Evolutionary conservation across 2,113 vertebrate species (phyloP).

Genomic region (Apus apus): DNA sequence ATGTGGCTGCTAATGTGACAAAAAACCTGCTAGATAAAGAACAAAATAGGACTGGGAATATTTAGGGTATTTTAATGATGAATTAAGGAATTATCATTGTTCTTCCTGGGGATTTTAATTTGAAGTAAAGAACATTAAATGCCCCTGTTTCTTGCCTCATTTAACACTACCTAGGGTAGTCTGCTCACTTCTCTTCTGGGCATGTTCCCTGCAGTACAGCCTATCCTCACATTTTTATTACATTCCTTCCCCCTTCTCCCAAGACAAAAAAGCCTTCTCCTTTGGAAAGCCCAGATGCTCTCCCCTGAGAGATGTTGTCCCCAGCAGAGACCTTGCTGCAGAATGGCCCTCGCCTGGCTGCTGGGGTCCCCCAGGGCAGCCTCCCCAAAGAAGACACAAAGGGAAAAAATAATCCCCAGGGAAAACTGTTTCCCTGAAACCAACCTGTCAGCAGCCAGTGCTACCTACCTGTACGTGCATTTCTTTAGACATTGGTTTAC

Average conservation of each 20-base stretch:
- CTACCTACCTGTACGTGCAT: fast-evolving
- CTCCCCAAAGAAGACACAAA: background rate
- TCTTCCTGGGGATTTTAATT: constrained; percentile 43
- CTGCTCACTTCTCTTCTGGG: background rate
- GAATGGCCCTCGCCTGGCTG: background rate
- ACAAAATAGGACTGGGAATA: background rate
- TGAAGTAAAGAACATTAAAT: background rate
- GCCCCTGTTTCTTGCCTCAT: constrained; percentile 31
- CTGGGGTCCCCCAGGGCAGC: background rate
- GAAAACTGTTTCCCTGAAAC: background rate
- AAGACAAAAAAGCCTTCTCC: background rate
- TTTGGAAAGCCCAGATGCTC: background rate
- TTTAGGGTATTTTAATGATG: background rate
- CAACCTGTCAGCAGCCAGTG: background rate
- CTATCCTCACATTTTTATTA: background rate
- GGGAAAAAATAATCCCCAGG: background rate
- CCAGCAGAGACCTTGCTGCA: background rate
- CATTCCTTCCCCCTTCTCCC: background rate
- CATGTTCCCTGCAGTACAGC: background rate
- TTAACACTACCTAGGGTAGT: background rate
- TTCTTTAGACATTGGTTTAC: background rate
- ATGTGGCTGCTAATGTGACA: background rate
- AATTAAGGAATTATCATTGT: constrained; percentile 4
- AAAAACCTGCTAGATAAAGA: background rate
- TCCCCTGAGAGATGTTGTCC: background rate